A percentile compares a stretch with the other conserved stretches of the same genome.
Evolutionary conservation across 2,797 vertebrate genomes (phyloP).

Genomic region (Stomatorhinus walkeri): DNA sequence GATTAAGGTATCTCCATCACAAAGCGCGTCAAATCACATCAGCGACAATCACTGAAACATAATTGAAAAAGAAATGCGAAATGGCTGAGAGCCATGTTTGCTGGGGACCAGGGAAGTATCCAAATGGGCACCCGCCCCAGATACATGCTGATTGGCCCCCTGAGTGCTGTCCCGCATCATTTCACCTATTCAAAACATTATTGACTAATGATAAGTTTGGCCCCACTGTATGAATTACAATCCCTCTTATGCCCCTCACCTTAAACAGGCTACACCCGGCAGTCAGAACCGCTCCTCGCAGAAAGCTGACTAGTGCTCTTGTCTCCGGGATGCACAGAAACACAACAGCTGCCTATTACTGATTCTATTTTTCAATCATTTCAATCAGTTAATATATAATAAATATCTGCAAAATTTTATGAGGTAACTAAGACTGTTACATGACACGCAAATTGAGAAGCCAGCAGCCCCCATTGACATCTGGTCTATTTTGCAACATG

Average conservation of each 20-base stretch:
- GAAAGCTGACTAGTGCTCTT: neutral
- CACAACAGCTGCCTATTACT: neutral
- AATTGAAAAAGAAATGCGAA: neutral
- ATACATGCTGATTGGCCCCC: neutral
- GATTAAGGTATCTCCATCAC: slow-evolving; percentile 12
- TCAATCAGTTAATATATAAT: neutral
- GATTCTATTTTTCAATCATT: neutral
- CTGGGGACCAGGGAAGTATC: neutral
- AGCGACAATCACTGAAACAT: neutral
- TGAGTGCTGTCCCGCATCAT: neutral
- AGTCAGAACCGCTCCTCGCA: neutral
- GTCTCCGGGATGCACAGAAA: neutral
- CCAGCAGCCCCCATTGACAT: neutral
- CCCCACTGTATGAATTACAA: neutral
- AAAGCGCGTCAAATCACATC: neutral
- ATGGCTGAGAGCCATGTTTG: neutral
- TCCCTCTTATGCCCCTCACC: neutral
- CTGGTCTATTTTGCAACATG: neutral
- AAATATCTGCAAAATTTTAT: neutral
- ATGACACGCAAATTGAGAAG: neutral
- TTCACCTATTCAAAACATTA: neutral
- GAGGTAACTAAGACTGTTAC: slow-evolving; percentile 1
- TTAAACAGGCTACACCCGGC: neutral
- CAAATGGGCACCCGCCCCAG: neutral
- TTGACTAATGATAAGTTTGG: neutral